A percentile compares a stretch with the other conserved stretches of the same genome.
Conservation (phyloP, 1,140 invertebrate species). For the Megalopta genalis region DNA sequence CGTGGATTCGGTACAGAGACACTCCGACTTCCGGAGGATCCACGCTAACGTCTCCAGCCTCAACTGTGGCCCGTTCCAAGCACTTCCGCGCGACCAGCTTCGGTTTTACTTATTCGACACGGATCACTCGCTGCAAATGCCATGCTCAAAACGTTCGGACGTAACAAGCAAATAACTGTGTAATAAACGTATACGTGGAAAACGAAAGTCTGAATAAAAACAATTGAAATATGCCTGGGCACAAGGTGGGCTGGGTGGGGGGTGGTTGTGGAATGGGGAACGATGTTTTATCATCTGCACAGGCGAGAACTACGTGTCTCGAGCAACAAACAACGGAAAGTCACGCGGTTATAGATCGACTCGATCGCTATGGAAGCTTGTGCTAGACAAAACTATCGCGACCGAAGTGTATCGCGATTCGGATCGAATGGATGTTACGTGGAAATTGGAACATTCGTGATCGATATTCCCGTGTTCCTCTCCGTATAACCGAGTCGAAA, state of each 20-base stretch:
- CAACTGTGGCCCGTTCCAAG: background rate
- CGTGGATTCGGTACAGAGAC: too few species aligned
- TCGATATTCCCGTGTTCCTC: background rate
- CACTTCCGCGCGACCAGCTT: slow-evolving; percentile 28
- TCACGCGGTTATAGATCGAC: background rate
- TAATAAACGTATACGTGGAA: slow-evolving; percentile 62
- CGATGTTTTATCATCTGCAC: slow-evolving; percentile 21
- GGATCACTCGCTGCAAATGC: slow-evolving; percentile 73
- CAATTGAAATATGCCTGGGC: slow-evolving; percentile 47
- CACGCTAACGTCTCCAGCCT: too few species aligned
- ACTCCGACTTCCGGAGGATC: too few species aligned
- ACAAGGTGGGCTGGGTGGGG: slow-evolving; percentile 22
- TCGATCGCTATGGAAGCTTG: slow-evolving; percentile 5
- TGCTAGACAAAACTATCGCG: background rate
- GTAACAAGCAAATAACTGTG: slow-evolving; percentile 73
- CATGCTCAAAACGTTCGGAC: slow-evolving; percentile 75
- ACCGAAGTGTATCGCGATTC: background rate
- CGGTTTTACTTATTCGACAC: slow-evolving; percentile 54
- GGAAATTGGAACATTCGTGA: slow-evolving; percentile 55
- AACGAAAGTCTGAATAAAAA: slow-evolving; percentile 51
- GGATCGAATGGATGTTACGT: slow-evolving; percentile 52
- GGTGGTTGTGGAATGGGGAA: background rate
- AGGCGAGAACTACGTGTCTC: slow-evolving; percentile 36
- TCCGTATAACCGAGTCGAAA: slow-evolving; percentile 11
- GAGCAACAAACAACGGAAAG: background rate